Conservation (phyloP, 2,113 vertebrate species). For the Capricornis sumatraensis region DNA sequence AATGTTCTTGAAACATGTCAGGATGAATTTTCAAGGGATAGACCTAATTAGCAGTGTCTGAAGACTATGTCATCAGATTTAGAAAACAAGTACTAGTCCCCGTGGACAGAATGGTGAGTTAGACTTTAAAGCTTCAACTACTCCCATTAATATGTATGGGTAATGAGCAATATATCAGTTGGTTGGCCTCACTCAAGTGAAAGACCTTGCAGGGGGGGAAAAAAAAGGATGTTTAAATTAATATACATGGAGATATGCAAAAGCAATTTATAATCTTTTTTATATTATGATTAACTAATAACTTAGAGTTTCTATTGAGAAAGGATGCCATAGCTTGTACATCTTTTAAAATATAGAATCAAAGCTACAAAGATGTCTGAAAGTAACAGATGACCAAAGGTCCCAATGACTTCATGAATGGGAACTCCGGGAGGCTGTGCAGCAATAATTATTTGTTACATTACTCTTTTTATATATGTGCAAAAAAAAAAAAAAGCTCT, state of each 20-base stretch:
- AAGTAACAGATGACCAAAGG: neutral
- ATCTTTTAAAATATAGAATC: neutral
- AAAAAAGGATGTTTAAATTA: neutral
- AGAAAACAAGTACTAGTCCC: conserved; percentile 71
- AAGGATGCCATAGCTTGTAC: neutral
- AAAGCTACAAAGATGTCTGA: neutral
- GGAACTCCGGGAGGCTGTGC: neutral
- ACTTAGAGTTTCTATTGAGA: neutral
- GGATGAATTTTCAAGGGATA: conserved; percentile 71
- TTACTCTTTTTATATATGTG: neutral
- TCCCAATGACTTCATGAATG: neutral
- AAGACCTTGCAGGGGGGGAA: neutral
- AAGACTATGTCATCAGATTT: conserved; percentile 68
- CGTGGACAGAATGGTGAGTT: conserved; percentile 60
- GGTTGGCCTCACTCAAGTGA: conserved; percentile 37
- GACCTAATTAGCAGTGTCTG: conserved; percentile 71
- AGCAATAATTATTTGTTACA: neutral
- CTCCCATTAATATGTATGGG: conserved; percentile 56
- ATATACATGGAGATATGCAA: neutral
- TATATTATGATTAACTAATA: neutral
- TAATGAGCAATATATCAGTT: conserved; percentile 62
- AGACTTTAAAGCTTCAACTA: conserved; percentile 64
- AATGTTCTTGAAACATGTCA: conserved; percentile 61
- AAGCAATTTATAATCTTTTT: neutral
- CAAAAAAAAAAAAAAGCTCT: neutral